Evolutionary conservation across 2,797 vertebrate genomes (phyloP).

Genomic region (Acrossocheilus wenchowensis): DNA sequence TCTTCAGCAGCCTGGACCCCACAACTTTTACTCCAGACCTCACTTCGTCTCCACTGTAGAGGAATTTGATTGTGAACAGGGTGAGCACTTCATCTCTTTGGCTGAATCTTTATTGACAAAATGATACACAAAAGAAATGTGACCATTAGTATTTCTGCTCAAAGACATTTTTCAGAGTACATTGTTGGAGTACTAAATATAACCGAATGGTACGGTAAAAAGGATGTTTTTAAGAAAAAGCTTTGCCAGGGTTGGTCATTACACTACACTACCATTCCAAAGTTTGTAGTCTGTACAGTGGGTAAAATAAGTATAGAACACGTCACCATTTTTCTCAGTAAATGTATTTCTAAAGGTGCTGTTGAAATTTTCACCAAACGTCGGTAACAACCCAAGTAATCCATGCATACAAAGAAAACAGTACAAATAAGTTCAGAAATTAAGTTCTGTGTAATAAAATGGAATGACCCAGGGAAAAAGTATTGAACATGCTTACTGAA

Average conservation of each 20-base stretch:
- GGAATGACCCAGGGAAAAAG: too few relatives aligned
- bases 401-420: too few relatives aligned
- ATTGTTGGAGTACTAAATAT: slow-evolving; percentile 2
- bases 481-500: too few relatives aligned
- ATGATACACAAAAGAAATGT: neutral
- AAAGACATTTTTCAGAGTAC: slow-evolving; percentile 2
- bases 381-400: too few relatives aligned
- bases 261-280: neutral
- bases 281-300: neutral
- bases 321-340: too few relatives aligned
- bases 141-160: neutral
- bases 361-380: too few relatives aligned
- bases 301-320: too few relatives aligned
- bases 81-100: slow-evolving; percentile 71
- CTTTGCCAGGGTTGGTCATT: neutral
- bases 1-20: slow-evolving; percentile 94
- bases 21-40: slow-evolving; percentile 98
- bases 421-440: too few relatives aligned
- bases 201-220: neutral
- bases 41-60: slow-evolving; percentile 98
- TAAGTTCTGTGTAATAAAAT: too few relatives aligned
- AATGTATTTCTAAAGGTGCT: too few relatives aligned
- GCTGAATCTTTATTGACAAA: neutral
- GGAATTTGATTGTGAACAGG: slow-evolving; percentile 91
- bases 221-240: neutral